These are phyloP conservation scores for Leptopilina boulardi DNA, from an alignment of 1,140 invertebrate genomes.

Conservation along the genomic window DNA sequence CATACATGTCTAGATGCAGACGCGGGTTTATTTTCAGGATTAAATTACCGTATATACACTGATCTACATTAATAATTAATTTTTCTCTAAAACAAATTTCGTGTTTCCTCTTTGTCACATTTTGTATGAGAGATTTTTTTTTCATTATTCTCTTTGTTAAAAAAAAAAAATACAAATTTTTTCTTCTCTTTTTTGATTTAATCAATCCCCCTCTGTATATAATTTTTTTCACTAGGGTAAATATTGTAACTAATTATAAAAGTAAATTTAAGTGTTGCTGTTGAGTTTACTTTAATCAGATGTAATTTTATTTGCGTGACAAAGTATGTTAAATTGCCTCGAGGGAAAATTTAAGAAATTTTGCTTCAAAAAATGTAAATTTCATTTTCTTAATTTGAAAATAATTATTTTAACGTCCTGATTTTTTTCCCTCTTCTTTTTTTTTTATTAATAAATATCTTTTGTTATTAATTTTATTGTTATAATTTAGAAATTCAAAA, in stretches of 20 bases:
- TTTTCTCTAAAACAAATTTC: background rate
- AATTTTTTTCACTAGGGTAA: background rate
- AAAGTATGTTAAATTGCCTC: background rate
- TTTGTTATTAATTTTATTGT: no score
- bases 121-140: no score
- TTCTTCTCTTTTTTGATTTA: no score
- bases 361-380: background rate
- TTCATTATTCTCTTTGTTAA: no score
- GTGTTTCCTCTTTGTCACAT: background rate
- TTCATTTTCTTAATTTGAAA: background rate
- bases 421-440: background rate
- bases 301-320: background rate
- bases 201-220: no score
- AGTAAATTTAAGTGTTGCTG: conserved; percentile 23
- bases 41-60: conserved; percentile 35
- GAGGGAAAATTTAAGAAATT: background rate
- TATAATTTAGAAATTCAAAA: no score
- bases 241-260: background rate
- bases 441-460: background rate
- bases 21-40: conserved; percentile 42
- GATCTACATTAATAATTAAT: conserved; percentile 1
- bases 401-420: no score
- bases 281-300: background rate
- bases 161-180: no score
- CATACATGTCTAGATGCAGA: conserved; percentile 35